phyloP scores from a whole-genome alignment of 2,113 vertebrate species.

The Pycnonotus jocosus region DNA sequence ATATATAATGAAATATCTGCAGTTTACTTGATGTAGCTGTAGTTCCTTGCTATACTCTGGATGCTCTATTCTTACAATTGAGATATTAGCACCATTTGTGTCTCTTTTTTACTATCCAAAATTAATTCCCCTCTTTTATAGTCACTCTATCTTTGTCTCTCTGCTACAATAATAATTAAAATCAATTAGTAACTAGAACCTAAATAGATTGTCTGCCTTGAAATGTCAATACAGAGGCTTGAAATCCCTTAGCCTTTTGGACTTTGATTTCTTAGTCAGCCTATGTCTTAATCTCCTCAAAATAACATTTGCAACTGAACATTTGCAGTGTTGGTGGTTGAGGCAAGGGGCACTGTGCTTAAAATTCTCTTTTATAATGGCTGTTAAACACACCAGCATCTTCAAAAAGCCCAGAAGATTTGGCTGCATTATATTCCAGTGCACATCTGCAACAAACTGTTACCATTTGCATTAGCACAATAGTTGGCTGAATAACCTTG shows the following conservation, averaged over 20 bases:
- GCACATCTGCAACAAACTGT: slow-evolving; percentile 24
- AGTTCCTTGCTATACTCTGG: not conserved
- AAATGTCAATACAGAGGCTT: not conserved
- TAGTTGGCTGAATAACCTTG: not conserved
- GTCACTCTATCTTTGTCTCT: not conserved
- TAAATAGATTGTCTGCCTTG: not conserved
- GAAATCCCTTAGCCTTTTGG: not conserved
- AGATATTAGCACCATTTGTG: not conserved
- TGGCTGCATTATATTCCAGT: not conserved
- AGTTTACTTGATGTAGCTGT: not conserved
- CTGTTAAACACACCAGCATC: not conserved
- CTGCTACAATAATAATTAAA: not conserved
- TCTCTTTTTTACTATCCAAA: not conserved
- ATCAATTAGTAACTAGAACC: not conserved
- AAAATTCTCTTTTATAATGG: not conserved
- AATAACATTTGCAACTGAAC: not conserved
- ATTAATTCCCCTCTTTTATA: not conserved
- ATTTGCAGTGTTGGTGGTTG: not conserved
- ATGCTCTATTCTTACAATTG: not conserved
- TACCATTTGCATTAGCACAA: slow-evolving; percentile 6
- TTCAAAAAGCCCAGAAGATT: not conserved
- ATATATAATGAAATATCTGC: not conserved
- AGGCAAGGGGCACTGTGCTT: not conserved
- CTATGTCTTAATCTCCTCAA: not conserved
- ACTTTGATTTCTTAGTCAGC: not conserved